Evolutionary conservation across 30 jellyfish, hydroid and myxozoan genomes (phyloP).

Genomic region (Turritopsis dohrnii): DNA sequence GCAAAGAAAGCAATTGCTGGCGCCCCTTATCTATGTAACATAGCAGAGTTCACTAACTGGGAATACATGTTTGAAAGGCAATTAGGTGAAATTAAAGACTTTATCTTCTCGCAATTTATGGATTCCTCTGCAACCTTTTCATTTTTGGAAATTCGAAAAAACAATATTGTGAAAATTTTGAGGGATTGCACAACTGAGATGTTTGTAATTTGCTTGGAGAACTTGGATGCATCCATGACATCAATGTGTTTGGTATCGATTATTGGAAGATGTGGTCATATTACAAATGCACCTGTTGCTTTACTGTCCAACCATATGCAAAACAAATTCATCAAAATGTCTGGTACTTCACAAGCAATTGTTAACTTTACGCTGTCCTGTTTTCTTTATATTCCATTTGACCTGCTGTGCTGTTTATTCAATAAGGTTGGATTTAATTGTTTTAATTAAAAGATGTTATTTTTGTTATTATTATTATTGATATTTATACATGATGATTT

Average conservation of each 20-base stretch:
- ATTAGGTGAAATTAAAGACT: constrained; percentile 48
- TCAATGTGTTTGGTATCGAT: constrained; percentile 54
- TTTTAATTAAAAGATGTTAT: not conserved
- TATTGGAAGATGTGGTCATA: constrained; percentile 33
- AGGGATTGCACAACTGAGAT: constrained; percentile 45
- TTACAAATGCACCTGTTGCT: constrained; percentile 53
- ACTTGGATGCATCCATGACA: constrained; percentile 29
- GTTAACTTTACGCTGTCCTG: constrained; percentile 49
- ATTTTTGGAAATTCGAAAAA: constrained; percentile 43
- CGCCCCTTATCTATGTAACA: constrained; percentile 59
- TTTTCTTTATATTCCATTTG: constrained; percentile 40
- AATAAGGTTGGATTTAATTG: constrained; percentile 26
- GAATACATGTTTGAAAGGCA: constrained; percentile 44
- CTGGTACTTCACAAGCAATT: not conserved
- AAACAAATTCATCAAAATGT: constrained; percentile 18
- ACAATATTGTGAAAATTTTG: constrained; percentile 32
- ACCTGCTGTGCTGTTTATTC: constrained; percentile 43
- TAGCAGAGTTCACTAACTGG: constrained; percentile 69
- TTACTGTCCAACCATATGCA: constrained; percentile 44
- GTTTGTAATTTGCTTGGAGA: constrained; percentile 22
- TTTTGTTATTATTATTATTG: no score
- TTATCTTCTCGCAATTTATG: constrained; percentile 24
- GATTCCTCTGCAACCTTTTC: not conserved
- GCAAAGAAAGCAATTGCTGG: constrained; percentile 46
- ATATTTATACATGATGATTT: no score